Evolutionary conservation across 2,888 invertebrate genomes (phyloP).

Genomic region (Agonopterix arenella): DNA sequence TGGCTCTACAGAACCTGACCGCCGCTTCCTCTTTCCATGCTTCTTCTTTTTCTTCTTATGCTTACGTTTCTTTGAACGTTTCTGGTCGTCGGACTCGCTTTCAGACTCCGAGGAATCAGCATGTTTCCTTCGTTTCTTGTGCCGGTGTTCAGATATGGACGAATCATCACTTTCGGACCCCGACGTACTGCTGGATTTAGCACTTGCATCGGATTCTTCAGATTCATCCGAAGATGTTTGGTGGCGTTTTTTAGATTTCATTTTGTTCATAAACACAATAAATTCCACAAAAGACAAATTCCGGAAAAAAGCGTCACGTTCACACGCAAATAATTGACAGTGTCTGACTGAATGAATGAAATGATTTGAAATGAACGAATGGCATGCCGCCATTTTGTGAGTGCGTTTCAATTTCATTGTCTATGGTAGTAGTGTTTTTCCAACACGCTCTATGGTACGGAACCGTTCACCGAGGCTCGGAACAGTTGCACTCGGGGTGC

Average conservation of each 20-base stretch:
- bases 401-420: not conserved
- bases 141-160: constrained; percentile 52
- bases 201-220: constrained; percentile 53
- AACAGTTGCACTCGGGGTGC: no score
- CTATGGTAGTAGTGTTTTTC: not conserved
- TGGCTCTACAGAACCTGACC: constrained; percentile 42
- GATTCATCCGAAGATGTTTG: constrained; percentile 62
- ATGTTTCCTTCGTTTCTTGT: constrained; percentile 67
- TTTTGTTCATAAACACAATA: constrained; percentile 14
- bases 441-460: no score
- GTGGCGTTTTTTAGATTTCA: constrained; percentile 66
- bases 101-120: constrained; percentile 61
- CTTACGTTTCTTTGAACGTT: constrained; percentile 63
- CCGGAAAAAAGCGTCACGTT: not conserved
- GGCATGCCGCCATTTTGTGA: not conserved
- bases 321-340: not conserved
- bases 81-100: constrained; percentile 57
- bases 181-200: constrained; percentile 55
- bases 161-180: constrained; percentile 64
- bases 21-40: constrained; percentile 63
- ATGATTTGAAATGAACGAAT: not conserved
- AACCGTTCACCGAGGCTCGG: no score
- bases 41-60: constrained; percentile 75
- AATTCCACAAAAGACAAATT: no score
- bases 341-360: not conserved